Evolutionary conservation across 2,113 vertebrate genomes (phyloP).

Genomic region (Passer domesticus): DNA sequence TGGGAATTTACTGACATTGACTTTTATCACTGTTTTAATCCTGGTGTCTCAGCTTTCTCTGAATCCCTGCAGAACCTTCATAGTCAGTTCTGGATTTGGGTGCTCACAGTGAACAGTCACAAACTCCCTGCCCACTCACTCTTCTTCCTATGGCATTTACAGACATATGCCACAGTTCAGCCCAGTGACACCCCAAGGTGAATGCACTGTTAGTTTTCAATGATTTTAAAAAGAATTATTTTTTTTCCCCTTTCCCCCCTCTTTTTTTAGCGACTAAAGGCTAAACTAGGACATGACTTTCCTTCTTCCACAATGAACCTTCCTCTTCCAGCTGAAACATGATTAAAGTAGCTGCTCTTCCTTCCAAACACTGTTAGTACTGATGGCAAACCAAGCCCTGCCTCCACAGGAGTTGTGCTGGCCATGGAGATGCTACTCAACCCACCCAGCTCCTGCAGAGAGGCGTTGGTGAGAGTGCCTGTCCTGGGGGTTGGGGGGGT

Average conservation of each 20-base stretch:
- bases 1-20: neutral
- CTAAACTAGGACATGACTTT: neutral
- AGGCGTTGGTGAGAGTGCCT: neutral
- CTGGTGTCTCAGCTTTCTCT: neutral
- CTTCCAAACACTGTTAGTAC: neutral
- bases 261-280: neutral
- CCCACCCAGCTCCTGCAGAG: neutral
- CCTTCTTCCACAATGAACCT: neutral
- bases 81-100: neutral
- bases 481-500: neutral
- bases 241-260: accelerated
- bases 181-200: neutral
- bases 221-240: neutral
- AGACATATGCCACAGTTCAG: neutral
- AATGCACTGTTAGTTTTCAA: neutral
- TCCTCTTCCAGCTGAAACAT: neutral
- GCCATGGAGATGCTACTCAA: neutral
- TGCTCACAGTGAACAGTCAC: neutral
- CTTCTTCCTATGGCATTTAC: neutral
- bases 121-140: neutral
- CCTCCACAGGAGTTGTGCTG: neutral
- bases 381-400: neutral
- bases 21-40: neutral
- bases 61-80: neutral
- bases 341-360: neutral